These are phyloP conservation scores for Drosophila greeni DNA, from an alignment of 2,888 invertebrate genomes.

Conservation along the genomic window DNA sequence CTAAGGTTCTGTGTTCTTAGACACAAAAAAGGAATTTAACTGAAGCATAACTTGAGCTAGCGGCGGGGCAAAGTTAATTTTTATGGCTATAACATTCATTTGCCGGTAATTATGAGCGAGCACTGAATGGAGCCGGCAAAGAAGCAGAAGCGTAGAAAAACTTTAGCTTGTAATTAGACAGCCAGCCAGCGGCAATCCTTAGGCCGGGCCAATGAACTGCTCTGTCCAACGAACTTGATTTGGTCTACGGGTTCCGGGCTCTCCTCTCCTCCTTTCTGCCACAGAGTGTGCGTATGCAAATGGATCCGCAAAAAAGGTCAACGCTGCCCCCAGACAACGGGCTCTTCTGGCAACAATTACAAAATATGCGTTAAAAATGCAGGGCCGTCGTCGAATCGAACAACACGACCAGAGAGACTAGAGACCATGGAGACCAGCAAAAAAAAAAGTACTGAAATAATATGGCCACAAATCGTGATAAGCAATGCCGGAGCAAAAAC, in stretches of 20 bases:
- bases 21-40: conserved; percentile 62
- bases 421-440: conserved; percentile 16
- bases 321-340: conserved; percentile 41
- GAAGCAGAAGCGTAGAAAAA: conserved; percentile 45
- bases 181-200: conserved; percentile 46
- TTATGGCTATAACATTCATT: conserved; percentile 71
- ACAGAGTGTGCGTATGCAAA: conserved; percentile 46
- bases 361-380: conserved; percentile 72
- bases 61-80: conserved; percentile 64
- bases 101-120: conserved; percentile 65
- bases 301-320: conserved; percentile 68
- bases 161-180: conserved; percentile 70
- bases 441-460: conserved; percentile 64
- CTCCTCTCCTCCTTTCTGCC: not conserved
- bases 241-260: conserved; percentile 50
- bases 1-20: conserved; percentile 14
- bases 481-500: conserved; percentile 62
- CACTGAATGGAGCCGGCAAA: conserved; percentile 23
- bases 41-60: conserved; percentile 67
- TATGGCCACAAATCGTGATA: conserved; percentile 73
- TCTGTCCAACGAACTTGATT: conserved; percentile 69
- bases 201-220: conserved; percentile 64
- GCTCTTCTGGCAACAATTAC: conserved; percentile 61
- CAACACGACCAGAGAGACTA: conserved; percentile 57
- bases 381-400: conserved; percentile 63